These are phyloP conservation scores for Parazoanthus darwini DNA, from an alignment of 92 coral and sea anemone genomes.

Conservation along the genomic window DNA sequence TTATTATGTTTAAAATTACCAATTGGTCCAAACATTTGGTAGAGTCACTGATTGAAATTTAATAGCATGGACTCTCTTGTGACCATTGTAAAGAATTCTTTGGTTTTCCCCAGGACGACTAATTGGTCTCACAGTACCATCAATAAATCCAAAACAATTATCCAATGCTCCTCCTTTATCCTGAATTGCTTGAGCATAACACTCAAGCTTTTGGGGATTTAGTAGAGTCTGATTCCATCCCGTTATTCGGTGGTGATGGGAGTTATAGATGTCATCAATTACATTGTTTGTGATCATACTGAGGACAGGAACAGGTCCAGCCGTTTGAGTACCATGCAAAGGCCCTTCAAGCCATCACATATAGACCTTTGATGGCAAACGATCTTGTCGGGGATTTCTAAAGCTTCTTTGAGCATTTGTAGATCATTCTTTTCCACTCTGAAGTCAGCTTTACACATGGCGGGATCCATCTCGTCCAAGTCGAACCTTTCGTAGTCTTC, in stretches of 20 bases:
- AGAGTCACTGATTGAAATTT: neutral
- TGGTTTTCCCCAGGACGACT: constrained; percentile 11
- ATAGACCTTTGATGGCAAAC: constrained; percentile 16
- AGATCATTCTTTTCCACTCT: constrained; percentile 18
- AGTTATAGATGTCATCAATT: neutral
- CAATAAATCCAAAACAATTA: constrained; percentile 7
- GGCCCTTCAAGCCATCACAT: constrained; percentile 13
- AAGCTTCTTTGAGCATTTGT: neutral
- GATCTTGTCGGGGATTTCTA: neutral
- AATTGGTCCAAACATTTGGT: constrained; percentile 5
- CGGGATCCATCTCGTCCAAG: too few species aligned
- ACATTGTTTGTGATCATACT: constrained; percentile 11
- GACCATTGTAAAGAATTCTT: constrained; percentile 2
- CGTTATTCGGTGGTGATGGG: constrained; percentile 14
- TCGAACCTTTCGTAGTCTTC: too few species aligned
- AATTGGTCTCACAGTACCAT: neutral
- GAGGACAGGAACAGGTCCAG: constrained; percentile 10
- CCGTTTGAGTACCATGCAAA: neutral
- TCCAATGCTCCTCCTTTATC: constrained; percentile 9
- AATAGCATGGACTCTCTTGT: constrained; percentile 7
- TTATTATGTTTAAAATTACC: too few species aligned
- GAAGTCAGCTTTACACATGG: neutral
- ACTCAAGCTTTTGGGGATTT: constrained; percentile 1
- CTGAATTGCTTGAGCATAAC: constrained; percentile 12
- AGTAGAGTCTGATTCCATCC: constrained; percentile 5